phyloP scores from a whole-genome alignment of 2,888 invertebrate genomes.

The Apotomis betuletana region DNA sequence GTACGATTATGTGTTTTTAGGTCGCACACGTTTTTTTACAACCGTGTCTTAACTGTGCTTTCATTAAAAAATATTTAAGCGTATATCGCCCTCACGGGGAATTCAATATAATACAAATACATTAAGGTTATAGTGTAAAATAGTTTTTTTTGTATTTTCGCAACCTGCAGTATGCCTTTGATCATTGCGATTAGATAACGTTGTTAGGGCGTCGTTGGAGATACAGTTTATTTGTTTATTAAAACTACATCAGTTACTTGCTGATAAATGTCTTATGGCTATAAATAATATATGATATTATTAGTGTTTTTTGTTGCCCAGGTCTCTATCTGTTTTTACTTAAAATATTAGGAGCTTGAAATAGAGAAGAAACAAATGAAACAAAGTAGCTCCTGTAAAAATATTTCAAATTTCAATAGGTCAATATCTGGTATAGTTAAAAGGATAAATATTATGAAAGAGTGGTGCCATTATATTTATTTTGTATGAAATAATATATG shows the following conservation, averaged over 20 bases:
- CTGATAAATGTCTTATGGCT: too few species aligned
- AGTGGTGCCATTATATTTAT: too few species aligned
- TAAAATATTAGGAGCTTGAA: too few species aligned
- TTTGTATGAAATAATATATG: too few species aligned
- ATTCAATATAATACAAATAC: not conserved
- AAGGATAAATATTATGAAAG: too few species aligned
- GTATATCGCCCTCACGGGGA: not conserved
- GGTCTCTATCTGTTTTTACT: too few species aligned
- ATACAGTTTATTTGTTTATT: too few species aligned
- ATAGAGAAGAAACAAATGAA: too few species aligned
- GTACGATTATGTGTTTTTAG: not conserved
- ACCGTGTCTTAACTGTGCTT: not conserved
- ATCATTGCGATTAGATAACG: slow-evolving; percentile 7
- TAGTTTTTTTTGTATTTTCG: not conserved
- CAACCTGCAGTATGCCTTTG: not conserved
- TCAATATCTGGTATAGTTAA: too few species aligned
- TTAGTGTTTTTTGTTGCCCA: not conserved
- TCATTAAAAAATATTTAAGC: not conserved
- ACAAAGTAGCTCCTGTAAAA: too few species aligned
- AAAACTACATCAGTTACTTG: not conserved
- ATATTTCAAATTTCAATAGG: too few species aligned
- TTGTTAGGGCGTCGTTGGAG: not conserved
- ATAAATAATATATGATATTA: too few species aligned
- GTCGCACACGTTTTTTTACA: not conserved
- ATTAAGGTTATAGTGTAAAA: not conserved